Evolutionary conservation across 2,888 invertebrate genomes (phyloP).

Genomic region (Ptychoptera contaminata): DNA sequence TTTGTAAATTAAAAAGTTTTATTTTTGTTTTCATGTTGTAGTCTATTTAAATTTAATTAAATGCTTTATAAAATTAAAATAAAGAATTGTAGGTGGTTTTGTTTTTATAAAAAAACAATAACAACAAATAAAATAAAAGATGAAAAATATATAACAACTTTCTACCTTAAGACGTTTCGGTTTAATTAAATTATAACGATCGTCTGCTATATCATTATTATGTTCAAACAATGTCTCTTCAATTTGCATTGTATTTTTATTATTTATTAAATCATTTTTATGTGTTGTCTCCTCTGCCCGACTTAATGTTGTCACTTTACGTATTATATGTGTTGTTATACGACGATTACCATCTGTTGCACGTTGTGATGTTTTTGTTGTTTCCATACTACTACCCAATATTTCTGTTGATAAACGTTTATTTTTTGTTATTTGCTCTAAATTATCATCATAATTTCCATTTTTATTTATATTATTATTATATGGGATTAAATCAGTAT

Average conservation of each 20-base stretch:
- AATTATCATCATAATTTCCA: slow-evolving; percentile 16
- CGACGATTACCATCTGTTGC: slow-evolving; percentile 64
- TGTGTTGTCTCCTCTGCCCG: slow-evolving; percentile 68
- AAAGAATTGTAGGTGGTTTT: no score
- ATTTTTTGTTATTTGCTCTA: slow-evolving; percentile 68
- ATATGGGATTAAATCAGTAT: slow-evolving; percentile 23
- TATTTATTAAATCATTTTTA: slow-evolving; percentile 43
- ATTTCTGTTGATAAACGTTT: slow-evolving; percentile 72
- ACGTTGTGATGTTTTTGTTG: slow-evolving; percentile 66
- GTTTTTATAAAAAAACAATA: no score
- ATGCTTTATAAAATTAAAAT: no score
- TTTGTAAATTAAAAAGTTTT: no score
- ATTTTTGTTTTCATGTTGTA: no score
- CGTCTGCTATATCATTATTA: slow-evolving; percentile 35
- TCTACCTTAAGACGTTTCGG: slow-evolving; percentile 61
- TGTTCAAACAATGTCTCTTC: slow-evolving; percentile 15
- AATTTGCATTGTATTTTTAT: background rate
- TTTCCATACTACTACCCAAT: slow-evolving; percentile 68
- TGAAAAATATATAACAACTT: no score
- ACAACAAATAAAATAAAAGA: no score
- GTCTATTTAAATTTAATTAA: no score
- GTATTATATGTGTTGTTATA: slow-evolving; percentile 71
- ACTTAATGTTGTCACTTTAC: slow-evolving; percentile 77
- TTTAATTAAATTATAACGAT: slow-evolving; percentile 39
- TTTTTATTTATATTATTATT: background rate